Evolutionary conservation across 2,888 invertebrate genomes (phyloP).

Genomic region (Cordilura impudica): DNA sequence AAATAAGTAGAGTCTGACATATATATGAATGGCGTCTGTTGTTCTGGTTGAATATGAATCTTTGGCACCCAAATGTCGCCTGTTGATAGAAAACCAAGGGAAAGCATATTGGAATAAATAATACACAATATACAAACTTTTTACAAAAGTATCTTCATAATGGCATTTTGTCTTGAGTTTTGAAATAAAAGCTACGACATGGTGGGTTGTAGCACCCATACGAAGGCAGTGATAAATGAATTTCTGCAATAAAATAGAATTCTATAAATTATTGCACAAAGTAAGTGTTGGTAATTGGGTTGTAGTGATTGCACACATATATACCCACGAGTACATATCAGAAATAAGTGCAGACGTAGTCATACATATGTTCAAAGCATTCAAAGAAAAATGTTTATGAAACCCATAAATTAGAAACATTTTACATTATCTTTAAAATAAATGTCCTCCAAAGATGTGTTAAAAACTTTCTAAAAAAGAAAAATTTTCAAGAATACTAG

Average conservation of each 20-base stretch:
- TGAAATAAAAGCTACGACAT: not conserved
- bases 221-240: slow-evolving; percentile 37
- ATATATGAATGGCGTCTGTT: slow-evolving; percentile 43
- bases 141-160: slow-evolving; percentile 18
- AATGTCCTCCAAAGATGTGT: no score
- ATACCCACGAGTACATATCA: not conserved
- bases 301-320: not conserved
- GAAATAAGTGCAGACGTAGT: no score
- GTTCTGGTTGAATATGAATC: slow-evolving; percentile 51
- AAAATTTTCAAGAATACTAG: no score
- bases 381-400: no score
- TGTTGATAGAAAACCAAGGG: slow-evolving; percentile 17
- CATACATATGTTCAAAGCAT: no score
- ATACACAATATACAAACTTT: not conserved
- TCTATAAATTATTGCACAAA: slow-evolving; percentile 23
- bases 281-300: slow-evolving; percentile 50
- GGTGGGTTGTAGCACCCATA: not conserved
- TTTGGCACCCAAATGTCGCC: slow-evolving; percentile 55
- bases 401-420: no score
- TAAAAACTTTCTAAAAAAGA: no score
- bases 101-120: not conserved
- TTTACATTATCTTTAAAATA: no score
- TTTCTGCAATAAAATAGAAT: slow-evolving; percentile 50
- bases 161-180: not conserved
- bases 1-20: no score